Conservation (phyloP, 2,888 invertebrate genomes). For the Morpho achilles region DNA sequence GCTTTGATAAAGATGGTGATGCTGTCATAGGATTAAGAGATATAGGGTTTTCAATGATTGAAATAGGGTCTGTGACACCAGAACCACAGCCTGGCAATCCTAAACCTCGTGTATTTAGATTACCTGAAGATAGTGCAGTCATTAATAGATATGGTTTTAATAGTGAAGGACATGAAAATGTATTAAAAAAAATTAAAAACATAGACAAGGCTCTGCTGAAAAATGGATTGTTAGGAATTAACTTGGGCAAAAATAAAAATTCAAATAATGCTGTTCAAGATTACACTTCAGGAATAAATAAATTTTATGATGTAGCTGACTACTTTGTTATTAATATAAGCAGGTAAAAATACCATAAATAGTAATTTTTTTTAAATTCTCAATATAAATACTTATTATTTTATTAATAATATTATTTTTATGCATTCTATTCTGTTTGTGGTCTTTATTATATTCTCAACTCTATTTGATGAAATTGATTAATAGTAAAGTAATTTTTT, state of each 20-base stretch:
- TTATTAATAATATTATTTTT: too few species aligned
- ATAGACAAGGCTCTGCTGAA: conserved; percentile 75
- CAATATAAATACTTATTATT: too few species aligned
- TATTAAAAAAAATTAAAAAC: conserved; percentile 81
- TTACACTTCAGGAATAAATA: conserved; percentile 90
- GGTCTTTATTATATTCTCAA: too few species aligned
- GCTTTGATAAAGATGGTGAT: conserved; percentile 98
- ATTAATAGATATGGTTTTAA: conserved; percentile 96
- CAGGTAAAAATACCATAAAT: conserved; percentile 63
- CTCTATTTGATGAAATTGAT: too few species aligned
- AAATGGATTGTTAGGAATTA: conserved; percentile 90
- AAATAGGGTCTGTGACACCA: conserved; percentile 98
- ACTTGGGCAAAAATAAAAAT: conserved; percentile 96
- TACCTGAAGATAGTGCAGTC: conserved; percentile 90
- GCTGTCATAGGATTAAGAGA: conserved; percentile 89
- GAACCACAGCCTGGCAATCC: conserved; percentile 95
- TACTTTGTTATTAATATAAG: conserved; percentile 98
- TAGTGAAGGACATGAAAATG: conserved; percentile 92
- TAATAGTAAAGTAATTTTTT: not conserved
- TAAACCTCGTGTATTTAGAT: conserved; percentile 94
- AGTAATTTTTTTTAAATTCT: not conserved
- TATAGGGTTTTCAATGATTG: conserved; percentile 96
- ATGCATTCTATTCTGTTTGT: too few species aligned
- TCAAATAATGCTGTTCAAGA: conserved; percentile 87
- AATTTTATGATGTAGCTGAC: conserved; percentile 91